A percentile compares a stretch with the other conserved stretches of the same genome.
Evolutionary conservation across 37 sponge, comb jelly and placozoan species (phyloP).

Genomic region (Halisarca cf. caerulea): DNA sequence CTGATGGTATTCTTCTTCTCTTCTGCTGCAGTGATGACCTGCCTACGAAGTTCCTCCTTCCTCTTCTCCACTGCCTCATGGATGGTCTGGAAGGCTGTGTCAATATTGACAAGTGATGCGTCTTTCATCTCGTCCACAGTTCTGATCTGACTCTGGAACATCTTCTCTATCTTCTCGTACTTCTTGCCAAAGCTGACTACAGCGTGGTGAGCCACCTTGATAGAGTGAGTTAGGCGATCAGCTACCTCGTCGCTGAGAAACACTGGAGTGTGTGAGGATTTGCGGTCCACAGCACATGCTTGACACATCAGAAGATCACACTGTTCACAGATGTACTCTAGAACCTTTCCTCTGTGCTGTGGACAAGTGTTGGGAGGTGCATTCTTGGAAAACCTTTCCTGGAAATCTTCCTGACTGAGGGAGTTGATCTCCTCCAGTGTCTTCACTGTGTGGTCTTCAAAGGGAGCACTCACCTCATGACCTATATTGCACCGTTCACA

Average conservation of each 20-base stretch:
- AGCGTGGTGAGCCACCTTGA: neutral
- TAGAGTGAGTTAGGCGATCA: neutral
- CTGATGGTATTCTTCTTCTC: too few species aligned
- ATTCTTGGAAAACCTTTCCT: neutral
- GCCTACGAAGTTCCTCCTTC: too few species aligned
- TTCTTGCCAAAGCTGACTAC: too few species aligned
- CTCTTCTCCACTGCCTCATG: too few species aligned
- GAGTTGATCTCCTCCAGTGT: neutral
- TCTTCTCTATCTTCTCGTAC: too few species aligned
- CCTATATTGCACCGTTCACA: neutral
- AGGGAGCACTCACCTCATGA: neutral
- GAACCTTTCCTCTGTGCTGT: neutral
- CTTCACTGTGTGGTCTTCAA: neutral
- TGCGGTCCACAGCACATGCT: neutral
- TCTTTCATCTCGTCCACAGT: too few species aligned
- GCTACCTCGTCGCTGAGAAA: neutral
- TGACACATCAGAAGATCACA: constrained; percentile 4
- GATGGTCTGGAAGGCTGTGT: too few species aligned
- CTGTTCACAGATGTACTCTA: constrained; percentile 10
- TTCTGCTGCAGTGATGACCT: too few species aligned
- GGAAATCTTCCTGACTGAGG: neutral
- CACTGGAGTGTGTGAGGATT: neutral
- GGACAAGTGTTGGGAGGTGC: neutral
- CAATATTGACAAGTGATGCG: too few species aligned
- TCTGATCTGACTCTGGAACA: too few species aligned